phyloP scores from a whole-genome alignment of 2,888 invertebrate species.

The Zygothrica quintamaculata region DNA sequence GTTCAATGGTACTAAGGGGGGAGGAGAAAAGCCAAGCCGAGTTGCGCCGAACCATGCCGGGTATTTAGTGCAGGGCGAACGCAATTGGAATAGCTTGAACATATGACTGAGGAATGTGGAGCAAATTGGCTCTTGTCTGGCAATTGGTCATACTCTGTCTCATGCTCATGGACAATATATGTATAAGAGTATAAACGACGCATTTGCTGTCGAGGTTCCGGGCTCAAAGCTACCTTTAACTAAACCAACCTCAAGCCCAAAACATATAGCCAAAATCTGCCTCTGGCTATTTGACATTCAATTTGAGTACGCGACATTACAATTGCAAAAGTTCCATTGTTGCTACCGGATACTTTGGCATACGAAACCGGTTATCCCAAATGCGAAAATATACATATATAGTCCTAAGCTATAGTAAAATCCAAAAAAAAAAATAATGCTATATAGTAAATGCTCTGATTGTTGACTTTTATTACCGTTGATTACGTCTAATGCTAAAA shows the following conservation, averaged over 20 bases:
- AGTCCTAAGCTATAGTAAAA: slow-evolving; percentile 19
- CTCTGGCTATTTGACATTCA: slow-evolving; percentile 72
- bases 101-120: slow-evolving; percentile 68
- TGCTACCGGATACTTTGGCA: slow-evolving; percentile 77
- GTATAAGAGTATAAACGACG: background rate
- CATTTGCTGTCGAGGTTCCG: slow-evolving; percentile 63
- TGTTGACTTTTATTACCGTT: slow-evolving; percentile 15
- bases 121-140: slow-evolving; percentile 67
- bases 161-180: slow-evolving; percentile 40
- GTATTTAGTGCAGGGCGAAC: slow-evolving; percentile 44
- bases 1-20: slow-evolving; percentile 35
- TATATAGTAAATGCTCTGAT: slow-evolving; percentile 16
- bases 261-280: slow-evolving; percentile 30
- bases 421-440: slow-evolving; percentile 12
- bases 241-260: slow-evolving; percentile 12
- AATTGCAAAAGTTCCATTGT: slow-evolving; percentile 69
- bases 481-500: slow-evolving; percentile 8
- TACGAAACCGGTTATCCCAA: slow-evolving; percentile 52
- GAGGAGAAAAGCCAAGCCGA: slow-evolving; percentile 42
- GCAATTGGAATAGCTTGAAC: slow-evolving; percentile 30
- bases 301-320: slow-evolving; percentile 76
- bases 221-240: slow-evolving; percentile 40
- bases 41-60: background rate
- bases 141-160: slow-evolving; percentile 63
- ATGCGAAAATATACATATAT: slow-evolving; percentile 20